These are phyloP conservation scores for Phenacoccus solenopsis DNA, from an alignment of 1,140 invertebrate genomes.

Conservation along the genomic window DNA sequence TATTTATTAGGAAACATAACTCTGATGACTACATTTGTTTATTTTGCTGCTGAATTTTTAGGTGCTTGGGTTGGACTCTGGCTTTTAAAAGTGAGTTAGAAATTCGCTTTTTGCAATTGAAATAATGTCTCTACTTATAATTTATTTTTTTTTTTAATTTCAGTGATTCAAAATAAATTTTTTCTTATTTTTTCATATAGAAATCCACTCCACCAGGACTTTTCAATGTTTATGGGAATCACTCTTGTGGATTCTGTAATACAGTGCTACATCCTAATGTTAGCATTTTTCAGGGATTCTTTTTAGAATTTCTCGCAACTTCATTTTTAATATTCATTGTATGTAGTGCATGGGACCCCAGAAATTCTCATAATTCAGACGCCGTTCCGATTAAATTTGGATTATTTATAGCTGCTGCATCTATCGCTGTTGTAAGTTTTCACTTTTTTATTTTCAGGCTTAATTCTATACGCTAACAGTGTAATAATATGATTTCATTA, in stretches of 20 bases:
- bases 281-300: constrained; percentile 35
- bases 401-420: constrained; percentile 43
- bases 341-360: constrained; percentile 48
- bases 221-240: not conserved
- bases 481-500: too few species aligned
- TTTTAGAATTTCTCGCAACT: constrained; percentile 46
- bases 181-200: too few species aligned
- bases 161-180: too few species aligned
- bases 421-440: constrained; percentile 37
- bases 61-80: constrained; percentile 34
- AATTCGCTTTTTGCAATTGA: not conserved
- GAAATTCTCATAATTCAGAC: constrained; percentile 42
- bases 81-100: constrained; percentile 28
- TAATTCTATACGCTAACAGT: too few species aligned
- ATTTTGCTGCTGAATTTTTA: constrained; percentile 35
- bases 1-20: constrained; percentile 37
- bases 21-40: constrained; percentile 36
- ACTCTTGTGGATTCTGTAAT: constrained; percentile 38
- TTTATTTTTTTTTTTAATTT: too few species aligned
- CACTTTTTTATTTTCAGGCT: too few species aligned
- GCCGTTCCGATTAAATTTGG: constrained; percentile 48
- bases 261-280: constrained; percentile 40
- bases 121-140: too few species aligned
- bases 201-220: constrained; percentile 18
- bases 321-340: constrained; percentile 45